Conservation (phyloP, 1,140 invertebrate species). For the Ips typographus region DNA sequence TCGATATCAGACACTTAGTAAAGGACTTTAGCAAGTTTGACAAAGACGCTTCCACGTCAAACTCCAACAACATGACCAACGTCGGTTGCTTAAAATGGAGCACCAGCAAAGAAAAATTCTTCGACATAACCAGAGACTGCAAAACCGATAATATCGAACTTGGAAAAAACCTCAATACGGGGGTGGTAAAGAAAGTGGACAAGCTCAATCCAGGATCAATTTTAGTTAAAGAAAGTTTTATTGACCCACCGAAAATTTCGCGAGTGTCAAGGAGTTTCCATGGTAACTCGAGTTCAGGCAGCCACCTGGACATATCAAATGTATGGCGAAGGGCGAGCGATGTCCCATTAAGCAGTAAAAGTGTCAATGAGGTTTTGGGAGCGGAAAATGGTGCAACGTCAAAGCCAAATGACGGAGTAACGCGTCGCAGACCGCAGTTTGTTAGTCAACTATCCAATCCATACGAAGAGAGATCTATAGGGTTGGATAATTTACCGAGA, state of each 20-base stretch:
- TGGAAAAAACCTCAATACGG: constrained; percentile 37
- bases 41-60: constrained; percentile 36
- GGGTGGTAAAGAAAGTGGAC: constrained; percentile 35
- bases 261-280: constrained; percentile 55
- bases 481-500: constrained; percentile 12
- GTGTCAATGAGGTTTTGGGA: neutral
- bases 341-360: constrained; percentile 22
- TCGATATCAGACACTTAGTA: constrained; percentile 35
- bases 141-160: constrained; percentile 40
- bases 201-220: constrained; percentile 49
- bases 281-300: constrained; percentile 46
- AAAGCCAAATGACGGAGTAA: neutral
- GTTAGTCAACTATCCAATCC: constrained; percentile 35
- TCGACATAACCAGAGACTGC: constrained; percentile 36
- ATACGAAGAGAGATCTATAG: constrained; percentile 15
- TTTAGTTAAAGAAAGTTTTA: constrained; percentile 54
- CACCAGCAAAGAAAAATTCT: constrained; percentile 47
- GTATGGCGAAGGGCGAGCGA: constrained; percentile 49
- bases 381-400: neutral
- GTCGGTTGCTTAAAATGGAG: constrained; percentile 42
- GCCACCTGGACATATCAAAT: constrained; percentile 36
- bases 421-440: constrained; percentile 30
- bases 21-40: constrained; percentile 40
- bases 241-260: constrained; percentile 54
- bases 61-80: constrained; percentile 34